Evolutionary conservation across 2,888 invertebrate genomes (phyloP), one percentile per base, ranked within the genome.

Genomic region (Chrysopilus asiliformis): DNA sequence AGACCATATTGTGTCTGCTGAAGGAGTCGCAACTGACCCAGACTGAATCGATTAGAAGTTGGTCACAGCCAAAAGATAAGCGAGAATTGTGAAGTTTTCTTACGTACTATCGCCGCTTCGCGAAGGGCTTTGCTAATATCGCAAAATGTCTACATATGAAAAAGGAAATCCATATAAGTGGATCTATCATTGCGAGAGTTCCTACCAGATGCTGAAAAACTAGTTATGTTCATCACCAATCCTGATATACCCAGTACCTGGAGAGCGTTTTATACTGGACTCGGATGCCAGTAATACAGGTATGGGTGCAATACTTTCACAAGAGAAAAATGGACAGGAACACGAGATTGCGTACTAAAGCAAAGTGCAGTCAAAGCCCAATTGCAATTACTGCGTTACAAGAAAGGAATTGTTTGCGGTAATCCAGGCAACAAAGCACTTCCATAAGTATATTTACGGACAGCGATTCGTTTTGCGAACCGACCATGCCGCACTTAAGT

Each of bases 401-500:
- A n/a, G n/a, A n/a, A n/a, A n/a, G n/a, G n/a, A n/a, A n/a, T n/a
- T n/a, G n/a, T n/a, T n/a, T n/a, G n/a, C 7, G 13, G 49, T 51
- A 6, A 39, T 50, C 6, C 43, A 47, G 25, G 38, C 48, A 0
- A 38, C 50, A 1, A 43, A 48, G 22, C 49, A 53, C 38, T 53
- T 52, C 32, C 46, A 49, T 27, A 47, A 49, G 19, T 56, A 51
- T 39, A 38, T 55, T 2, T 49, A 49, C 24, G 53, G 53, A 2
- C 41, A 45, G 13, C 39, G 42, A 24, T 55, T 56, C 31, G 12
- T 41, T 4, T 32, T 56, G 1, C 39, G 50, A 14, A 56, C 55
- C n/a, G n/a, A n/a, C n/a, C n/a, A n/a, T n/a, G n/a, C n/a, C n/a
- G n/a, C n/a, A n/a, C n/a, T n/a, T n/a, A 47, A 46, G 32, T 59